A percentile compares a stretch with the other conserved stretches of the same genome.
Evolutionary conservation across 2,888 invertebrate species (phyloP).

Genomic region (Seira musarum): DNA sequence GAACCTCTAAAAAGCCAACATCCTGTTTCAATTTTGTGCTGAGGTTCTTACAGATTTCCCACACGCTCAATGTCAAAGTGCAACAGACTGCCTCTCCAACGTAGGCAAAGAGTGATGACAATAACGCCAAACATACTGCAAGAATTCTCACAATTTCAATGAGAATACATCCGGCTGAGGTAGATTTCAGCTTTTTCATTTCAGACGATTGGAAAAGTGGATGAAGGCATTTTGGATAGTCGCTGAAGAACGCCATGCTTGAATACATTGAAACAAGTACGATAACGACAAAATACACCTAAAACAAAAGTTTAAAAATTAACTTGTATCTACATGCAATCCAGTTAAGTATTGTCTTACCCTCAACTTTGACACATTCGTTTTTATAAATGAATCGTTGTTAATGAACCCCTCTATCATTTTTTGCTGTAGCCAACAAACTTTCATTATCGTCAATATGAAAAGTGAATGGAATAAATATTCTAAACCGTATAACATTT

Average conservation of each 20-base stretch:
- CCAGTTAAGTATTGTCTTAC: neutral
- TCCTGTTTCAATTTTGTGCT: neutral
- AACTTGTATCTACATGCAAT: neutral
- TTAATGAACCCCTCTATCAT: constrained; percentile 21
- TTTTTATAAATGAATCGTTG: neutral
- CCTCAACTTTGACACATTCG: constrained; percentile 11
- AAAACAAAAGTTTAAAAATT: neutral
- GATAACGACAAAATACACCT: neutral
- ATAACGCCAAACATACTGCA: neutral
- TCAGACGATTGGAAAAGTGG: neutral
- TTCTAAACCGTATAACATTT: constrained; percentile 13
- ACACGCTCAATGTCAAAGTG: constrained; percentile 26
- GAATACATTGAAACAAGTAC: neutral
- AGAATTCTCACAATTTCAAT: neutral
- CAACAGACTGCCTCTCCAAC: constrained; percentile 29
- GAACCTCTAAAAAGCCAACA: constrained; percentile 28
- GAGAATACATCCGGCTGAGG: too few relatives aligned
- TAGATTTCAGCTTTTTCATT: neutral
- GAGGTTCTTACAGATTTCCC: constrained; percentile 38
- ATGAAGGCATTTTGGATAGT: neutral
- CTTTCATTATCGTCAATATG: neutral
- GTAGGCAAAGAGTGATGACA: constrained; percentile 22
- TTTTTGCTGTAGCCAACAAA: constrained; percentile 20
- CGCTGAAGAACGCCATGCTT: neutral
- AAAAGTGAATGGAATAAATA: neutral